Evolutionary conservation across 2,888 invertebrate genomes (phyloP).

Genomic region (Operophtera brumata): DNA sequence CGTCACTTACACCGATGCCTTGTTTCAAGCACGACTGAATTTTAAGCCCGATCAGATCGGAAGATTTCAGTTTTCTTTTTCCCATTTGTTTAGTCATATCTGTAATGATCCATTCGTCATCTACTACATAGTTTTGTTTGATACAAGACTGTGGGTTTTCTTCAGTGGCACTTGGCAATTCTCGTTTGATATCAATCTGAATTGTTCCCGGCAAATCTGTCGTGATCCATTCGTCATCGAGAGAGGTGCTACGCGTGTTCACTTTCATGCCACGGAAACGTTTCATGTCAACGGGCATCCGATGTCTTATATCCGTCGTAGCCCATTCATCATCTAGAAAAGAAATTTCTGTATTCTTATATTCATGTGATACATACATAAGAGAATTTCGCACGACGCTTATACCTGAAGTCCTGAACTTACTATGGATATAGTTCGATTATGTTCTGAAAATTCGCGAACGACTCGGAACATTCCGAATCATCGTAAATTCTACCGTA

Average conservation of each 20-base stretch:
- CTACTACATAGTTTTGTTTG: background rate
- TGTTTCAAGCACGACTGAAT: background rate
- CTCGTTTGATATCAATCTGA: background rate
- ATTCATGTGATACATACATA: background rate
- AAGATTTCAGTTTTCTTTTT: background rate
- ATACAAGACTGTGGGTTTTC: background rate
- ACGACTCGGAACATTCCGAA: too few relatives aligned
- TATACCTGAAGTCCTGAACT: too few relatives aligned
- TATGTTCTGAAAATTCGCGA: too few relatives aligned
- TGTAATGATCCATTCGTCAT: constrained; percentile 3
- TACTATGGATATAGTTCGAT: too few relatives aligned
- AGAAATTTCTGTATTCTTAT: constrained; percentile 15
- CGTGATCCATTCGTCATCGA: constrained; percentile 6
- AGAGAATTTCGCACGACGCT: too few relatives aligned
- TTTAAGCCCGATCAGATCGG: background rate
- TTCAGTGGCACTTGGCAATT: background rate
- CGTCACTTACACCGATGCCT: background rate
- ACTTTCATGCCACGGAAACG: background rate
- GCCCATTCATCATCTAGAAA: constrained; percentile 22
- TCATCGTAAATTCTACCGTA: too few relatives aligned
- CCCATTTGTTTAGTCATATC: background rate
- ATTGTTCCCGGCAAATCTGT: background rate
- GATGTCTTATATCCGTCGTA: background rate
- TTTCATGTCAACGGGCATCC: background rate
- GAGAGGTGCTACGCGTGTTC: background rate